A percentile compares a stretch with the other conserved stretches of the same genome.
Evolutionary conservation across 2,113 vertebrate genomes (phyloP).

Genomic region (Cariama cristata): DNA sequence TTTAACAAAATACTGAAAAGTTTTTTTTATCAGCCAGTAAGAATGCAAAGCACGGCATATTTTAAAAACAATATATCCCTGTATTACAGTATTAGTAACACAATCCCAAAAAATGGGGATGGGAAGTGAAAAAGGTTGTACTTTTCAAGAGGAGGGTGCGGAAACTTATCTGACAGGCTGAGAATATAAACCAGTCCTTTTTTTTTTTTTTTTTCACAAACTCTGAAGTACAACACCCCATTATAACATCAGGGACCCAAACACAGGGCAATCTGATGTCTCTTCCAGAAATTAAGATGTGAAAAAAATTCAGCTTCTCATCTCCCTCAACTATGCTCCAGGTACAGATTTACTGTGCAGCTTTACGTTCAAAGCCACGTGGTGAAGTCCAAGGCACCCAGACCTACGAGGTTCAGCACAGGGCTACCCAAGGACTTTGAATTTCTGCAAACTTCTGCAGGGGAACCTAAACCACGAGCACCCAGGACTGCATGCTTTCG

Average conservation of each 20-base stretch:
- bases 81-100: not conserved
- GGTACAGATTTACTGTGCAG: not conserved
- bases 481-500: accelerated
- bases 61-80: not conserved
- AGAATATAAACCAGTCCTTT: not conserved
- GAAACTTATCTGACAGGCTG: not conserved
- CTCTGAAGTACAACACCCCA: not conserved
- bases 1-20: not conserved
- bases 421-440: not conserved
- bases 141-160: not conserved
- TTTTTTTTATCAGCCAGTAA: not conserved
- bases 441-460: not conserved
- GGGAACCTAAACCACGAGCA: not conserved
- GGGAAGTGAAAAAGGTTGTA: not conserved
- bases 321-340: not conserved
- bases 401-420: not conserved
- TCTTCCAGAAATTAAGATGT: not conserved
- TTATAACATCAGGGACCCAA: not conserved
- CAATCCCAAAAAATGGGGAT: not conserved
- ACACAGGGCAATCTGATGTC: not conserved
- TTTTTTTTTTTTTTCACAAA: not conserved
- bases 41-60: not conserved
- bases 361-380: not conserved
- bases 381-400: not conserved
- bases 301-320: not conserved